Conservation (phyloP, 2,113 vertebrate genomes). For the Thunnus maccoyii region DNA sequence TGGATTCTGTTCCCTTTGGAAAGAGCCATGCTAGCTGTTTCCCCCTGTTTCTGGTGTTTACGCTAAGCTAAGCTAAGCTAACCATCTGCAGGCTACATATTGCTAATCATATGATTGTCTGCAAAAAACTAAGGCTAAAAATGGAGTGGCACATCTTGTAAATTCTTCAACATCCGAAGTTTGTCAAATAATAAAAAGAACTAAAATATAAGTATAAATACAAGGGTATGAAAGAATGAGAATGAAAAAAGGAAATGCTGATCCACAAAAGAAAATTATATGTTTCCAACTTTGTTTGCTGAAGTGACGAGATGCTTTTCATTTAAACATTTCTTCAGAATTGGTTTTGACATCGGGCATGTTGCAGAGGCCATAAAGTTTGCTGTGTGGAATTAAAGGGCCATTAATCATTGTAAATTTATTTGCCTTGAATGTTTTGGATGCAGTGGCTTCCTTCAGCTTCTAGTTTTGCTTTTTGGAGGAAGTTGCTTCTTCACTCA, state of each 20-base stretch:
- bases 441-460: conserved; percentile 62
- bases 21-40: too few species aligned
- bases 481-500: conserved; percentile 65
- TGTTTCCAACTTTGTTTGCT: conserved; percentile 57
- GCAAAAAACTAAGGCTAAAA: neutral
- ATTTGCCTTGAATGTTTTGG: conserved; percentile 54
- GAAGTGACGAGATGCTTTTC: conserved; percentile 45
- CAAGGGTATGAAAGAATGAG: conserved; percentile 1
- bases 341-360: conserved; percentile 51
- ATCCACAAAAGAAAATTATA: conserved; percentile 18
- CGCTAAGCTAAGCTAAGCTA: too few species aligned
- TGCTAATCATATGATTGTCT: too few species aligned
- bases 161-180: neutral
- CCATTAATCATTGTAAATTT: conserved; percentile 70
- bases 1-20: too few species aligned
- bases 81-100: too few species aligned
- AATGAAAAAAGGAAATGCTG: conserved; percentile 6
- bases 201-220: neutral
- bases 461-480: conserved; percentile 41
- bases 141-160: conserved; percentile 26
- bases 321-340: conserved; percentile 55
- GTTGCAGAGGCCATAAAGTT: conserved; percentile 39
- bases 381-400: conserved; percentile 46
- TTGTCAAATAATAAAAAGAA: neutral
- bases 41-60: too few species aligned